These are phyloP conservation scores for Cyrtonyx montezumae DNA, from an alignment of 2,113 vertebrate species.

Conservation along the genomic window DNA sequence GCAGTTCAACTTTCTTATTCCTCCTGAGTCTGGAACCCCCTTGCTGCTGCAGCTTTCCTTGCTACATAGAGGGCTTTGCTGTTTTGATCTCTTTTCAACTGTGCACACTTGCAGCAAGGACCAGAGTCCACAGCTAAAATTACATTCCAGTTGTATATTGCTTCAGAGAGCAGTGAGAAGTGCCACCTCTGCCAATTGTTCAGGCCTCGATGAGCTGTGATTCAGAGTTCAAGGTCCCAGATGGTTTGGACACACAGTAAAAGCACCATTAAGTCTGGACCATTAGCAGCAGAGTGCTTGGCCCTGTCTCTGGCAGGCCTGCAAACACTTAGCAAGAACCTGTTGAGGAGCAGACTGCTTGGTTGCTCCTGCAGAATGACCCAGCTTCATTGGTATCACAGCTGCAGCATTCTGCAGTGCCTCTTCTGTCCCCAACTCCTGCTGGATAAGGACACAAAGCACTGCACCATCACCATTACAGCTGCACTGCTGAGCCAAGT, in stretches of 20 bases:
- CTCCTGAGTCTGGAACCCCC: neutral
- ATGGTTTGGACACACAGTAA: neutral
- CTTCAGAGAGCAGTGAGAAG: neutral
- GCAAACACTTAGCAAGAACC: neutral
- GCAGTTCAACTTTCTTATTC: neutral
- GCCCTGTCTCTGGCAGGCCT: neutral
- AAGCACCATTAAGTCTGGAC: neutral
- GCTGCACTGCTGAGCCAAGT: neutral
- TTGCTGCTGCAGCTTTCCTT: neutral
- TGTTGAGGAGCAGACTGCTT: neutral
- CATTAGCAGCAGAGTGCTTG: neutral
- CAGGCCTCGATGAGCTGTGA: neutral
- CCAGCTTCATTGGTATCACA: neutral
- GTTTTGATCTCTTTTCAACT: neutral
- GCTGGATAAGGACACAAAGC: neutral
- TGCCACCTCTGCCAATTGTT: neutral
- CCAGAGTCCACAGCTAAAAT: neutral
- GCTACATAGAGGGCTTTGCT: neutral
- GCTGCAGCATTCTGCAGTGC: neutral
- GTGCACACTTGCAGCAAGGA: fast-evolving
- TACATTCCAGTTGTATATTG: neutral
- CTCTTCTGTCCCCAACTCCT: neutral
- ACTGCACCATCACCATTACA: neutral
- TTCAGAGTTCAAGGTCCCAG: neutral
- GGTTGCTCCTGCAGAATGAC: too few species aligned